A percentile compares a stretch with the other conserved stretches of the same genome.
phyloP scores from a whole-genome alignment of 2,888 invertebrate species.

The Volucella inflata region DNA sequence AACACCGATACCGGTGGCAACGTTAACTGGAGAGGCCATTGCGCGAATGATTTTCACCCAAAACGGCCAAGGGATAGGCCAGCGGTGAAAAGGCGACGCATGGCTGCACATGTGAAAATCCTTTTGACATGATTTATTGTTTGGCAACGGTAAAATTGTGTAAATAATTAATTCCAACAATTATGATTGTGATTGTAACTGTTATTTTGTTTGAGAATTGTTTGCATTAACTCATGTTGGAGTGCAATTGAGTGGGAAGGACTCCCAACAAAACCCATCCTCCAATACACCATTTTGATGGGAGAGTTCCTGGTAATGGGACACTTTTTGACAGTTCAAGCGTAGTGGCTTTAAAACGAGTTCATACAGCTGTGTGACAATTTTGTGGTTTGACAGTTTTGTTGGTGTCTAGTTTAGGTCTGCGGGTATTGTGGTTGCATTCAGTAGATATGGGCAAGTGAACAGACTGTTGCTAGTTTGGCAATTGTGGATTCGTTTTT shows the following conservation, averaged over 20 bases:
- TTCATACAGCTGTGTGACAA: conserved; percentile 31
- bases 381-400: conserved; percentile 40
- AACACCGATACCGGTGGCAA: conserved; percentile 17
- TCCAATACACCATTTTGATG: neutral
- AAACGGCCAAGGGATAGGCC: neutral
- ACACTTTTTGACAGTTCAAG: conserved; percentile 22
- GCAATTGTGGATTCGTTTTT: too few relatives aligned
- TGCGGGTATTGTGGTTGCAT: too few relatives aligned
- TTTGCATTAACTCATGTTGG: conserved; percentile 35
- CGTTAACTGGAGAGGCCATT: conserved; percentile 44
- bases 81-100: conserved; percentile 19
- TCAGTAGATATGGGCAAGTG: too few relatives aligned
- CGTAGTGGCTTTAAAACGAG: conserved; percentile 37
- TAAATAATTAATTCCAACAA: conserved; percentile 79
- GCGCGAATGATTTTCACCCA: neutral
- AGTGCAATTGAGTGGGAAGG: conserved; percentile 66
- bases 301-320: neutral
- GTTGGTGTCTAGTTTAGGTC: neutral
- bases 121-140: conserved; percentile 74
- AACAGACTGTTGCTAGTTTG: too few relatives aligned
- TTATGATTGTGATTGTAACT: conserved; percentile 76
- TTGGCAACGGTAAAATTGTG: conserved; percentile 76
- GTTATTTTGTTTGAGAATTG: conserved; percentile 14
- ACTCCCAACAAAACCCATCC: neutral
- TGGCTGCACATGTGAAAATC: conserved; percentile 65